Conservation (phyloP, 2,113 vertebrate species). For the Smithornis capensis region DNA sequence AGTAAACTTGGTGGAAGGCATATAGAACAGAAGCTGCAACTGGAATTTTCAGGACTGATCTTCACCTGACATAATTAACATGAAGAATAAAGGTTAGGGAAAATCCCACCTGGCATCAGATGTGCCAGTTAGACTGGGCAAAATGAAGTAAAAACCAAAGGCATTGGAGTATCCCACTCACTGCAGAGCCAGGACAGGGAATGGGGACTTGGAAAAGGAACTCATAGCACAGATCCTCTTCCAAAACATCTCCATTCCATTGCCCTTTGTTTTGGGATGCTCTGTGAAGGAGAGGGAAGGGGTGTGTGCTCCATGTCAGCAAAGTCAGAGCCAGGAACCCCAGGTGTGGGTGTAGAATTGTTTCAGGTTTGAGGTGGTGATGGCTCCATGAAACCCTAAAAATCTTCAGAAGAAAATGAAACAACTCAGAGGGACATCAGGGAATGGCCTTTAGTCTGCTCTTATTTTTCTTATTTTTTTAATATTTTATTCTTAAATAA, state of each 20-base stretch:
- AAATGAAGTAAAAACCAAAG: neutral
- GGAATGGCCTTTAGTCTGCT: neutral
- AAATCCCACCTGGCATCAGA: fast-evolving
- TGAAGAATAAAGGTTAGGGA: neutral
- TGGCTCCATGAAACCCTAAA: neutral
- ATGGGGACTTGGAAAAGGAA: neutral
- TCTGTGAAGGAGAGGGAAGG: neutral
- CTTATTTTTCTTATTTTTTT: neutral
- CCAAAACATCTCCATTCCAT: neutral
- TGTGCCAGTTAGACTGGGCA: neutral
- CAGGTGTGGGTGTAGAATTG: neutral
- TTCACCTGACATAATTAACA: neutral
- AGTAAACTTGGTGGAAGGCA: neutral
- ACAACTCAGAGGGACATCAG: neutral
- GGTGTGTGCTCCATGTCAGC: neutral
- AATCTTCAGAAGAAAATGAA: neutral
- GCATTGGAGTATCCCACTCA: neutral
- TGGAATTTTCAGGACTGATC: neutral
- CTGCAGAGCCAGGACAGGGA: neutral
- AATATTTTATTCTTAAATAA: neutral
- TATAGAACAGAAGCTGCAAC: fast-evolving
- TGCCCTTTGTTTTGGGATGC: neutral
- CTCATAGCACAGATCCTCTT: neutral
- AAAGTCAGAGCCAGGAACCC: neutral
- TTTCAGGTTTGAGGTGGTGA: neutral